Percentiles rank a stretch among this genome's conserved stretches.
Conservation (phyloP, 2,797 vertebrate species). For the Tapera naevia region DNA sequence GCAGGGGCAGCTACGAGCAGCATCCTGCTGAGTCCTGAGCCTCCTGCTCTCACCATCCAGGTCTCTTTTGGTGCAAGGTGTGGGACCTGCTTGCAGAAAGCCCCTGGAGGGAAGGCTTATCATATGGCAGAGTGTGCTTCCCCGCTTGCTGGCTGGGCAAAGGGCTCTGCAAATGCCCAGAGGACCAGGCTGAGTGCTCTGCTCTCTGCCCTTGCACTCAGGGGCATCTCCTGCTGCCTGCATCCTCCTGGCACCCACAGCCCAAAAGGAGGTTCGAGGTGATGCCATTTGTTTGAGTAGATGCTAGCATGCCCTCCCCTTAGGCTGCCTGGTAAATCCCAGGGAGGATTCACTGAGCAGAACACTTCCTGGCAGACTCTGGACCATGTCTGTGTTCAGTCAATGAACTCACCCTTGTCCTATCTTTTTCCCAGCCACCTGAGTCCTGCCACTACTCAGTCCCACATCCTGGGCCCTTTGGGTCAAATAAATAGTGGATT, state of each 20-base stretch:
- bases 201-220: background rate
- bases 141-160: background rate
- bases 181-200: background rate
- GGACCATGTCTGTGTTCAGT: background rate
- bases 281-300: background rate
- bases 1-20: background rate
- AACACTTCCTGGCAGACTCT: background rate
- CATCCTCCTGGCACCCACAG: background rate
- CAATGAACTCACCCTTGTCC: background rate
- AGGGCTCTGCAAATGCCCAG: background rate
- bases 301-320: background rate
- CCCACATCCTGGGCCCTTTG: background rate
- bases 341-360: background rate
- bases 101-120: background rate
- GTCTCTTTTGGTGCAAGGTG: rapidly evolving
- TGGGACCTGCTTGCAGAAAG: background rate
- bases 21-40: rapidly evolving
- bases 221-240: background rate
- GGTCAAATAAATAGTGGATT: background rate
- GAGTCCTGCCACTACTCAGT: background rate
- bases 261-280: background rate
- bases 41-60: background rate
- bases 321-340: background rate
- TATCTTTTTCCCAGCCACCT: background rate
- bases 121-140: background rate